Conservation (phyloP, 2,888 invertebrate species). For the Acanthopleura granulata region DNA sequence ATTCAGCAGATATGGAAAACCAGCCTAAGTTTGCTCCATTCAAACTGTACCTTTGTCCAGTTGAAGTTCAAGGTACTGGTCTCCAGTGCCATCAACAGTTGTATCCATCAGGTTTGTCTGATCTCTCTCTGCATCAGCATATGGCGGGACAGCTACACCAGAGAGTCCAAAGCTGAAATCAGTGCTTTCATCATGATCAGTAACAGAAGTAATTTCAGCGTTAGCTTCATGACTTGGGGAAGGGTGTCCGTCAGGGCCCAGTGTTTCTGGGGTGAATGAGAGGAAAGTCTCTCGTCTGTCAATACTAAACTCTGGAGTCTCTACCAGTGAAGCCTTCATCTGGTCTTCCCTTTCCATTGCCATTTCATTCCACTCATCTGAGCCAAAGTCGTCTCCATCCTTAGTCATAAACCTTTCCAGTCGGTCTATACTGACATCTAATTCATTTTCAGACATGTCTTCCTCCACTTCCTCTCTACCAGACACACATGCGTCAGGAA, state of each 20-base stretch:
- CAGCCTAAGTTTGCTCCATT: too few species aligned
- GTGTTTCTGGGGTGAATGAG: neutral
- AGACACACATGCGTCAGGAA: neutral
- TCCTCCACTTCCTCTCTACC: neutral
- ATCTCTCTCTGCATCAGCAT: too few species aligned
- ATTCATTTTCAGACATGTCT: neutral
- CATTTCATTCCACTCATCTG: slow-evolving; percentile 2
- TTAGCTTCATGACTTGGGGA: neutral
- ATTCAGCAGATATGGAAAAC: too few species aligned
- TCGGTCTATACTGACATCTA: slow-evolving; percentile 14
- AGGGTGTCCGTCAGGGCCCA: neutral
- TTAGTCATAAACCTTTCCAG: slow-evolving; percentile 15
- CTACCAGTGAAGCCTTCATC: neutral
- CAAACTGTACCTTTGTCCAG: too few species aligned
- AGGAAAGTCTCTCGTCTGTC: slow-evolving; percentile 1
- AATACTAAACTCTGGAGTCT: neutral
- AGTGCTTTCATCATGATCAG: too few species aligned
- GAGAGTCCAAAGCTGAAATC: too few species aligned
- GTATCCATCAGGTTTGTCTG: too few species aligned
- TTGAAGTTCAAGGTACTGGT: too few species aligned
- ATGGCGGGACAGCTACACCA: too few species aligned
- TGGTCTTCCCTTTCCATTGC: neutral
- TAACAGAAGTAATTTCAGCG: too few species aligned
- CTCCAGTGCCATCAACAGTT: too few species aligned
- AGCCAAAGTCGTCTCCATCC: slow-evolving; percentile 8